Evolutionary conservation across 2,888 invertebrate genomes (phyloP), one percentile per base, ranked within the genome.

Genomic region (Pogonocherus hispidulus): DNA sequence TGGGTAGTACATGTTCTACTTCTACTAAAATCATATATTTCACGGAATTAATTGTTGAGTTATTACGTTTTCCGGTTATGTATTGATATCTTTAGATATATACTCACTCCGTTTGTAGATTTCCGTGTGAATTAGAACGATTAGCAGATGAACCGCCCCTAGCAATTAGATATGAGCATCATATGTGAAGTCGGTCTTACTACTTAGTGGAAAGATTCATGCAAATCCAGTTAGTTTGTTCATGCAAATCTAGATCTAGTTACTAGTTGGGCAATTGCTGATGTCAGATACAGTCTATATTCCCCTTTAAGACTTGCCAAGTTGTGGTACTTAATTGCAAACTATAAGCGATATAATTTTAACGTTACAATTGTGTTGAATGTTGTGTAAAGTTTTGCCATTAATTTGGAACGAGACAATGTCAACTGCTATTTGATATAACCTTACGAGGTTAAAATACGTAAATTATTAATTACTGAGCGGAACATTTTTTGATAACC

Each of bases 121-220:
- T 23, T 18, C 14, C 16, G 27, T 46, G 57, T 57, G 41, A 57
- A 44, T 23, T 57, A 57, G 22, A 23, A 23, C 57, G 57, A 44
- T 57, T 57, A 57, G 23, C 57, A 57, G 44, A 46, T 23, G 41
- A 57, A 57, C 27, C 57, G 57, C 57, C 23, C 44, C 41, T 9
- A 46, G 57, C 57, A 57, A 57, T 57, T 57, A 57, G 44, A 57
- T n/a, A 57, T 57, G 57, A 57, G 44, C 57, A 57, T 57, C 57
- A 57, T 57, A 44, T 57, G 46, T 57, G 57, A 46, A 57, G 57
- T 57, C 23, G 27, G 57, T 22, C 23, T 44, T 57, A 22, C 23
- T 46, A 46, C 57, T 46, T 22, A 46, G 57, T 11, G 57, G 57
- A 57, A 57, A 57, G 57, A 57, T 46, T 46, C 46, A 57, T 57